A percentile compares a stretch with the other conserved stretches of the same genome.
These are phyloP conservation scores for Drosophila limbata DNA, from an alignment of 2,888 invertebrate species.

Conservation along the genomic window DNA sequence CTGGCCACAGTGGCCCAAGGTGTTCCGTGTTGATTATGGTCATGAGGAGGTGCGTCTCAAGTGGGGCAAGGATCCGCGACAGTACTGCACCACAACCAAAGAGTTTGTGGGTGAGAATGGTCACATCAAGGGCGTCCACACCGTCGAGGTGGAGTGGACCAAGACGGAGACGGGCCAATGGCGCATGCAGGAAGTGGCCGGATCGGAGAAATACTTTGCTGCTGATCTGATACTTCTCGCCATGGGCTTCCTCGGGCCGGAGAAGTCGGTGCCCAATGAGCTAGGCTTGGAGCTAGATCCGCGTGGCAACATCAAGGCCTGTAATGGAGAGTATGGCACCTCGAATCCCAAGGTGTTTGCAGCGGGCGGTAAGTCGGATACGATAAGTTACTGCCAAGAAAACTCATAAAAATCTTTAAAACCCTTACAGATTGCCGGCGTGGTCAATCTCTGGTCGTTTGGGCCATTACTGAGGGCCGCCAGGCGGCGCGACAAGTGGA, in stretches of 20 bases:
- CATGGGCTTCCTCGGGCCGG: conserved; percentile 99
- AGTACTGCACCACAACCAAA: conserved; percentile 97
- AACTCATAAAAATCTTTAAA: neutral
- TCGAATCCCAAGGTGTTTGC: conserved; percentile 95
- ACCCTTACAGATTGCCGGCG: conserved; percentile 94
- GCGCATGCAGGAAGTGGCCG: conserved; percentile 95
- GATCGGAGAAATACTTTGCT: conserved; percentile 91
- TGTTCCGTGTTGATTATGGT: conserved; percentile 98
- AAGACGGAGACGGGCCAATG: conserved; percentile 96
- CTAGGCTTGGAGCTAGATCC: conserved; percentile 93
- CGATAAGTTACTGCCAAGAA: neutral
- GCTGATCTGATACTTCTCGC: conserved; percentile 97
- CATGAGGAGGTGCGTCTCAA: conserved; percentile 98
- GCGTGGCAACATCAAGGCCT: conserved; percentile 96
- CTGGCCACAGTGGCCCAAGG: conserved; percentile 99
- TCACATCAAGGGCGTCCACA: conserved; percentile 95
- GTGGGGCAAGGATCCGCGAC: conserved; percentile 96
- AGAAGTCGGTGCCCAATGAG: conserved; percentile 94
- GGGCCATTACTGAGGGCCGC: conserved; percentile 99
- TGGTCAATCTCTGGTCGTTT: conserved; percentile 99
- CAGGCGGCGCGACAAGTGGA: conserved; percentile 98
- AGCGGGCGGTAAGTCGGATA: conserved; percentile 92
- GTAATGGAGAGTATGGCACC: conserved; percentile 91
- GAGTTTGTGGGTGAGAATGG: conserved; percentile 96
- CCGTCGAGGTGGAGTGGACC: conserved; percentile 96